Base-by-base conservation (phyloP, 2,888 invertebrate genomes). In the Calephelis perditalis region DNA sequence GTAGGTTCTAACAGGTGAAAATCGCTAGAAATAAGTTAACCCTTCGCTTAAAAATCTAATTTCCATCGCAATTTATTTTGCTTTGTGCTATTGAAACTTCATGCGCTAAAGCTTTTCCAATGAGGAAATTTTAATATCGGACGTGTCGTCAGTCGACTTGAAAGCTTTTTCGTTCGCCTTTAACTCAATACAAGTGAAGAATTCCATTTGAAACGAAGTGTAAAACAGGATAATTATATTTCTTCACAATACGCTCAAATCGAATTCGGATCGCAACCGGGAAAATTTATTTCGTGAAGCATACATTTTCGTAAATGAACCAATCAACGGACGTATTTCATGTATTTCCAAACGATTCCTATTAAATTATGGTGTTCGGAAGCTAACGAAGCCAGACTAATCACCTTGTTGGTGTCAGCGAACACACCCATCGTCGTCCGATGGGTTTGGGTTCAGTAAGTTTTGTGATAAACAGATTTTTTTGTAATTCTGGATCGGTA, bases 121-220 rank as follows among this genome's bases (percentile, higher is more conserved):
- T 54, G 35, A 60, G 62, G 52, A 46, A 60, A 63, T 59, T 62
- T 61, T 67, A 63, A 63, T 67, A 60, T 65, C 56, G 7, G 44
- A 59, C 61, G 61, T 61, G 55, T 62, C 52, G 60, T 37, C 40
- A 35, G 62, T 44, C 58, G 35, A 68, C 59, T 60, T 58, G 62
- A 66, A 63, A 65, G 66, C 65, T 64, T 62, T 67, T 62, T 64
- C 56, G 63, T 62, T 63, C 65, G 43, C 62, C 65, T 68, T 66
- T 65, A 64, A 64, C 62, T 57, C 45, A 37, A 43, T 59, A 58
- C 56, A 47, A 35, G 57, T 37, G 58, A 43, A 59, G 58, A 64
- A 62, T 65, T 66, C 57, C 62, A 58, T 64, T 60, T 60, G 49
- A 60, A 58, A 15, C 46, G 61, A 56, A 64, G 59, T 63, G 61